These are phyloP conservation scores for Adelosebastes latens DNA, from an alignment of 2,797 vertebrate genomes.

Conservation along the genomic window DNA sequence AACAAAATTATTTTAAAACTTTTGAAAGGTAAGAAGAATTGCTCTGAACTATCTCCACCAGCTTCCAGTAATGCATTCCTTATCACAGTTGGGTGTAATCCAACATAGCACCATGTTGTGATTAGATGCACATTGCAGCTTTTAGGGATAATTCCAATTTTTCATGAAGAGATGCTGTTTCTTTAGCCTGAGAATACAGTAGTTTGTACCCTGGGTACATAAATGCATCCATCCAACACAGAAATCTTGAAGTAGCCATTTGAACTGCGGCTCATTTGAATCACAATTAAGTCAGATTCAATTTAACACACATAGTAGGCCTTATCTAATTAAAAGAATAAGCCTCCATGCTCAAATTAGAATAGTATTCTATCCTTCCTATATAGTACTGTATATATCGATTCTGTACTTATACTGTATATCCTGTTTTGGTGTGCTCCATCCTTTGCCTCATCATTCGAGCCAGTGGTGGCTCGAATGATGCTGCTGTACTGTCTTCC, in stretches of 20 bases:
- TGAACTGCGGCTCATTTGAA: background rate
- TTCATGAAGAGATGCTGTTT: background rate
- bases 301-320: background rate
- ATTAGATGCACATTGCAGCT: constrained; percentile 42
- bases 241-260: background rate
- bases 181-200: background rate
- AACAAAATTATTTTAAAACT: constrained; percentile 9
- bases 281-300: background rate
- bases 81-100: constrained; percentile 26
- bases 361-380: background rate
- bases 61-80: constrained; percentile 42
- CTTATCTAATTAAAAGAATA: background rate
- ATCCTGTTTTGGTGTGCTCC: background rate
- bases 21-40: constrained; percentile 36
- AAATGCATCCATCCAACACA: background rate
- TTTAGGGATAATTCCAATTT: constrained; percentile 27
- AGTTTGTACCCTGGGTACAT: background rate
- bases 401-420: too few relatives aligned
- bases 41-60: constrained; percentile 23
- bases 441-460: background rate
- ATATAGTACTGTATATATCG: background rate
- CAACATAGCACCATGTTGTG: background rate
- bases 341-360: background rate
- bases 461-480: background rate
- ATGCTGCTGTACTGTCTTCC: background rate